A percentile compares a stretch with the other conserved stretches of the same genome.
Evolutionary conservation across 2,113 vertebrate genomes (phyloP).

Genomic region (Xyrauchen texanus): DNA sequence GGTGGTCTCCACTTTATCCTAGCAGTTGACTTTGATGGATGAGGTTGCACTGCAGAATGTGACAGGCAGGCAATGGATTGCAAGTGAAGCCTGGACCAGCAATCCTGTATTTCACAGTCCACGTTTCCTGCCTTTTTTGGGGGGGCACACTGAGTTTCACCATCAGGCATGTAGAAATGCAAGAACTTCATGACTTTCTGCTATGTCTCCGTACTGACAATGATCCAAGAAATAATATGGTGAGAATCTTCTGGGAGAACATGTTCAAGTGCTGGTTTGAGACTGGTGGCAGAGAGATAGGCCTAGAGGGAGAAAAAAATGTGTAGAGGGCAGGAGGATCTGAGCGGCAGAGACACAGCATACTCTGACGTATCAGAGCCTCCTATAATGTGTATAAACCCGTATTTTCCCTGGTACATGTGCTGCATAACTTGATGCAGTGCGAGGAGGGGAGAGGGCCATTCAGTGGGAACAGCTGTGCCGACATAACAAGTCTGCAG

Average conservation of each 20-base stretch:
- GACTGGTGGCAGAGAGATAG: constrained; percentile 26
- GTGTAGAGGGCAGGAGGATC: constrained; percentile 67
- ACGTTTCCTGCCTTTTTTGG: constrained; percentile 60
- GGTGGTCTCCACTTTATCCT: constrained; percentile 41
- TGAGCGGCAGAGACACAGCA: constrained; percentile 49
- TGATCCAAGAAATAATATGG: constrained; percentile 57
- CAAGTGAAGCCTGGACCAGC: constrained; percentile 72
- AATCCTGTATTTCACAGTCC: constrained; percentile 56
- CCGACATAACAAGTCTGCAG: constrained; percentile 59
- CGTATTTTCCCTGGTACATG: constrained; percentile 71
- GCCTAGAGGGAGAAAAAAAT: constrained; percentile 8
- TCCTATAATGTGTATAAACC: constrained; percentile 75
- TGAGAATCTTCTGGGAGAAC: constrained; percentile 67
- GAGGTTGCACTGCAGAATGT: constrained; percentile 62
- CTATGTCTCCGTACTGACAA: constrained; percentile 54
- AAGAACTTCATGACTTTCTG: constrained; percentile 65
- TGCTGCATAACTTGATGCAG: constrained; percentile 62
- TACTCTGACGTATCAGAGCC: constrained; percentile 63
- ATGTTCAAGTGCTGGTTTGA: constrained; percentile 68
- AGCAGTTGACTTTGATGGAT: constrained; percentile 58
- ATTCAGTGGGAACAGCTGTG: constrained; percentile 65
- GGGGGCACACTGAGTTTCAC: constrained; percentile 71
- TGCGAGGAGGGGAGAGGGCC: constrained; percentile 68
- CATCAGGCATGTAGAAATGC: constrained; percentile 70
- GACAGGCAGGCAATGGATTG: constrained; percentile 71